Base-by-base conservation (phyloP, 2,888 invertebrate species). In the Ichneumon xanthorius region DNA sequence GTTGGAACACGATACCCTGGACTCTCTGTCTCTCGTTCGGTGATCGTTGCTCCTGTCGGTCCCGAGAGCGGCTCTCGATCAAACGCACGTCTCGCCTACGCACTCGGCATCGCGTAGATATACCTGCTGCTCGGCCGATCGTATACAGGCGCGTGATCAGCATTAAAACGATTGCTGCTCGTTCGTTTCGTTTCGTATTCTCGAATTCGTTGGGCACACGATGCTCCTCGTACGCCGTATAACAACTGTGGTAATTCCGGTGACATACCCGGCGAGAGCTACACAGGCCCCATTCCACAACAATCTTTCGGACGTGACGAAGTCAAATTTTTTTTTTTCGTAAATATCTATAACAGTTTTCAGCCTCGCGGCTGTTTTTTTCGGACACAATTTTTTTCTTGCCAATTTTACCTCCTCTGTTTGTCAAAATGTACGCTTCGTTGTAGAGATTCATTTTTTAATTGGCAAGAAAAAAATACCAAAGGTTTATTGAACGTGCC, bases 71-170 rank as follows among this genome's bases (percentile, higher is more conserved):
- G 93, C 92, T 85, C 87, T 88, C 89, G 92, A 93, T 93, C 93
- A 93, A 92, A 93, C 92, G 93, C 93, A 93, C 93, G 93, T 93
- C 91, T 90, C 92, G 91, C 92, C 93, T 93, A 93, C 93, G 93
- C 93, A 92, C 90, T 89, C 88, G 89, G 93, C 92, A 92, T 93
- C 90, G 89, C 83, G 76, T 81, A 81, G 53, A 76, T 79, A 63
- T 61, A 80, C 67, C 65, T 67, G 80, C 63, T 67, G 83, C 72
- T 77, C 80, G 65, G 68, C 82, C 80, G 77, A 88, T 86, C 82
- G 83, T 83, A 80, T 71, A 82, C 61, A 70, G 45, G 81, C 79
- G 86, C 88, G 88, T 88, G 88, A 88, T 88, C 85, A 83, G 88
- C 87, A 88, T 88, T 85, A 87, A 88, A 84, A 82, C 86, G 81